Evolutionary conservation across 2,888 invertebrate species (phyloP).

Genomic region (Syritta pipiens): DNA sequence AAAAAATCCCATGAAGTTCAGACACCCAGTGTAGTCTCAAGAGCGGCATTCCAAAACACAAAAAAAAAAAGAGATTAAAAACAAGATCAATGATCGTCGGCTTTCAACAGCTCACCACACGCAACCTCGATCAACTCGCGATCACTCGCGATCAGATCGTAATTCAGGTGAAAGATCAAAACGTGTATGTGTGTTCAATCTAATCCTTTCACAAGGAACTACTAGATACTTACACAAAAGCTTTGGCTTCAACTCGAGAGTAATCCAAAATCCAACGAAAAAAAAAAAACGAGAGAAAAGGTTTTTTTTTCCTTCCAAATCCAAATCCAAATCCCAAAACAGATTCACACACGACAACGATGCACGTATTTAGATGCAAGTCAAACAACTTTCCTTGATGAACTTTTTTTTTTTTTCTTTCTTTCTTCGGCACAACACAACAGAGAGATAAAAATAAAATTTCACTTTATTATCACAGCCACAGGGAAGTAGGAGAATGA

Average conservation of each 20-base stretch:
- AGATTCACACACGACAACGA: background rate
- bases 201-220: background rate
- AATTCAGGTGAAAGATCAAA: conserved; percentile 31
- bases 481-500: no score
- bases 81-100: conserved; percentile 53
- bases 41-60: conserved; percentile 17
- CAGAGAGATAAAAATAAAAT: conserved; percentile 11
- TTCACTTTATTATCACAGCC: conserved; percentile 64
- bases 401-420: no score
- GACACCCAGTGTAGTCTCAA: conserved; percentile 25
- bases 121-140: no score
- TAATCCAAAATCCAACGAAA: no score
- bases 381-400: conserved; percentile 65
- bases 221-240: conserved; percentile 44
- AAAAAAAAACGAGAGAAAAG: no score
- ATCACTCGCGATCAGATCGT: no score
- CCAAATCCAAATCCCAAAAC: conserved; percentile 55
- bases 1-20: conserved; percentile 31
- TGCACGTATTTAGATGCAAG: conserved; percentile 8
- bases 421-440: background rate
- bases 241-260: conserved; percentile 5
- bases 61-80: no score
- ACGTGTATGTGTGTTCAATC: background rate
- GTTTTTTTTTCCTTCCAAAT: no score
- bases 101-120: conserved; percentile 25